Evolutionary conservation across 2,113 vertebrate species (phyloP).

Genomic region (Balaeniceps rex): DNA sequence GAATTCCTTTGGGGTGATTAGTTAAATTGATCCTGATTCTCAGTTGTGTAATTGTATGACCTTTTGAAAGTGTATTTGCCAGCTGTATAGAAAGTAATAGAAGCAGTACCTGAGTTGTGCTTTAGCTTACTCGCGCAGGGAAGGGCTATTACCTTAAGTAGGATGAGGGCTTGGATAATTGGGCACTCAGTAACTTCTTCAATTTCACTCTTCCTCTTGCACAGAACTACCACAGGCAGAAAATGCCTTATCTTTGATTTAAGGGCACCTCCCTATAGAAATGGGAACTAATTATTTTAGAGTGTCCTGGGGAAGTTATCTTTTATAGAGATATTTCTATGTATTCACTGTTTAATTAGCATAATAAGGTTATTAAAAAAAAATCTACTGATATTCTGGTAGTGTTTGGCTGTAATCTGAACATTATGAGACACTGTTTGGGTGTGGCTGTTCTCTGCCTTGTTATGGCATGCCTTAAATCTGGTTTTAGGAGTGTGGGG

Average conservation of each 20-base stretch:
- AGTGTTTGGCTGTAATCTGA: background rate
- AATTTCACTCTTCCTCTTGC: background rate
- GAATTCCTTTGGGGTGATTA: background rate
- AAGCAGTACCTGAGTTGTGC: background rate
- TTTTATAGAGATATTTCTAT: background rate
- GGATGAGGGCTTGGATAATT: background rate
- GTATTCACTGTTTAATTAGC: background rate
- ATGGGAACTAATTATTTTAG: background rate
- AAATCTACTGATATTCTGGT: background rate
- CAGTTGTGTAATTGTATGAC: background rate
- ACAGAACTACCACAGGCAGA: background rate
- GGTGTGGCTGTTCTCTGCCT: background rate
- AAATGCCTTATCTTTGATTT: background rate
- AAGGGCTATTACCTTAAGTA: background rate
- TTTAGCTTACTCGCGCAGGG: accelerated
- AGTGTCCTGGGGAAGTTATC: background rate
- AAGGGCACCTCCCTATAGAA: background rate
- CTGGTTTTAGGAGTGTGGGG: background rate
- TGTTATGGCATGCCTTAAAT: background rate
- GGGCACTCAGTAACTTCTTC: background rate
- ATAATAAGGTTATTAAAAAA: background rate
- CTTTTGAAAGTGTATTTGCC: background rate
- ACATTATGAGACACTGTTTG: background rate
- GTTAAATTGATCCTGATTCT: background rate
- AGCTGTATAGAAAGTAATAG: background rate